Percentiles rank a stretch among this genome's conserved stretches.
Evolutionary conservation across 2,888 invertebrate species (phyloP).

Genomic region (Homarus gammarus): DNA sequence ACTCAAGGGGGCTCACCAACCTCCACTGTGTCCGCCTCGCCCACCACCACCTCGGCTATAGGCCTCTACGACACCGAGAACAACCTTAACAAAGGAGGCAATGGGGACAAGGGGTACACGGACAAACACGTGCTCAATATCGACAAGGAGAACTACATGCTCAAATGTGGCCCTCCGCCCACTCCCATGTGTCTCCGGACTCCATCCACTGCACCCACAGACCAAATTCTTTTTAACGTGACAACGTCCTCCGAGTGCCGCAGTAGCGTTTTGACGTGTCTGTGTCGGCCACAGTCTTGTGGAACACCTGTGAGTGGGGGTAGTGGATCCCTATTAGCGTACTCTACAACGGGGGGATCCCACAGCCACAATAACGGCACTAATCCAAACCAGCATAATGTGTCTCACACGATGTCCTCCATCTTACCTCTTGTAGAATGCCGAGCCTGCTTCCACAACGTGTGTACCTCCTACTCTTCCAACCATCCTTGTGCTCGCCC

Average conservation of each 20-base stretch:
- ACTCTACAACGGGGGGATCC: constrained; percentile 32
- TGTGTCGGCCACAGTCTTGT: constrained; percentile 42
- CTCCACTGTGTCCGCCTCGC: constrained; percentile 34
- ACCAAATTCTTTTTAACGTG: constrained; percentile 66
- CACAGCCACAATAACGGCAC: constrained; percentile 46
- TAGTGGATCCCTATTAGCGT: constrained; percentile 12
- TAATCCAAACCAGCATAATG: constrained; percentile 52
- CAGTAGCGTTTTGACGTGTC: constrained; percentile 54
- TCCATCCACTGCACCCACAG: constrained; percentile 49
- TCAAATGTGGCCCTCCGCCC: constrained; percentile 77
- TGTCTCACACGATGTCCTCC: constrained; percentile 71
- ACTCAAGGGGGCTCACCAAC: constrained; percentile 53
- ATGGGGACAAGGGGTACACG: constrained; percentile 76
- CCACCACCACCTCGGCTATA: constrained; percentile 62
- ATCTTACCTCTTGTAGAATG: constrained; percentile 82
- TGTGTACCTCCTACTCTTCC: constrained; percentile 80
- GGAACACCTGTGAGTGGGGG: constrained; percentile 33
- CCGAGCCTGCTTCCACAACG: constrained; percentile 84
- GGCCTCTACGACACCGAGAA: constrained; percentile 70
- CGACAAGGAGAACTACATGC: constrained; percentile 82
- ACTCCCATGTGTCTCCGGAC: constrained; percentile 46
- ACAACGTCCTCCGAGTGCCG: constrained; percentile 67
- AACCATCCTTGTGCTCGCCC: constrained; percentile 63
- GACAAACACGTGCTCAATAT: constrained; percentile 79
- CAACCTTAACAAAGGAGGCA: constrained; percentile 73